These are phyloP conservation scores for Nematostella vectensis DNA, from an alignment of 92 coral and sea anemone species.

Conservation along the genomic window DNA sequence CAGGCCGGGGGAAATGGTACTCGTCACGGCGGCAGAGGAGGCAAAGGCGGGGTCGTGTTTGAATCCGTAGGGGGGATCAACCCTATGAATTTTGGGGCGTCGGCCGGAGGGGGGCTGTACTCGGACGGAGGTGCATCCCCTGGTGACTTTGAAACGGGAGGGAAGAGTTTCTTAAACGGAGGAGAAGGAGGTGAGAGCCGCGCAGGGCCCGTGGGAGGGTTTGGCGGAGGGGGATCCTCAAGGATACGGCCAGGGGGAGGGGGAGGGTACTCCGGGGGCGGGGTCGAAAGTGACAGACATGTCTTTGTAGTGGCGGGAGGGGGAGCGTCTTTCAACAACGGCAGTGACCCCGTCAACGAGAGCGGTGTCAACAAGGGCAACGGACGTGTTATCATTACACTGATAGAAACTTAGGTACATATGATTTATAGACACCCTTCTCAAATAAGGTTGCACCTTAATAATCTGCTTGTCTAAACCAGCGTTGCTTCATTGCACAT, in stretches of 20 bases:
- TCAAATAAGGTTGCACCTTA: too few species aligned
- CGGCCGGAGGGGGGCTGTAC: neutral
- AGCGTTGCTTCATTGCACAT: too few species aligned
- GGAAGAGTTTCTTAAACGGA: slow-evolving; percentile 49
- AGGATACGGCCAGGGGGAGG: slow-evolving; percentile 68
- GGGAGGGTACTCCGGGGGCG: slow-evolving; percentile 95
- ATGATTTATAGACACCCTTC: too few species aligned
- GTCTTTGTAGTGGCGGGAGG: slow-evolving; percentile 63
- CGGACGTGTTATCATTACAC: slow-evolving; percentile 42
- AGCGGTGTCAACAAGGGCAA: slow-evolving; percentile 33
- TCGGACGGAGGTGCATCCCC: slow-evolving; percentile 6
- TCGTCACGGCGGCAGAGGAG: slow-evolving; percentile 44
- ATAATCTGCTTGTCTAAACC: too few species aligned
- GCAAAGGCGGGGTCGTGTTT: slow-evolving; percentile 42
- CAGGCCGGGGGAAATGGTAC: slow-evolving; percentile 49
- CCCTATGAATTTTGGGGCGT: slow-evolving; percentile 1
- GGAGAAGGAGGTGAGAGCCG: slow-evolving; percentile 55
- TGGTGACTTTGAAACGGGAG: neutral
- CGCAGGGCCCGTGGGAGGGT: slow-evolving; percentile 49
- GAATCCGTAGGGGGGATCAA: neutral
- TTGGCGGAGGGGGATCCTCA: slow-evolving; percentile 90
- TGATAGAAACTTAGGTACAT: too few species aligned
- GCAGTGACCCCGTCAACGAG: slow-evolving; percentile 17
- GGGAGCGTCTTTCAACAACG: slow-evolving; percentile 83
- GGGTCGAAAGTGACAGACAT: slow-evolving; percentile 30